phyloP scores from a whole-genome alignment of 2,797 vertebrate genomes.

The Hydrolagus colliei region DNA sequence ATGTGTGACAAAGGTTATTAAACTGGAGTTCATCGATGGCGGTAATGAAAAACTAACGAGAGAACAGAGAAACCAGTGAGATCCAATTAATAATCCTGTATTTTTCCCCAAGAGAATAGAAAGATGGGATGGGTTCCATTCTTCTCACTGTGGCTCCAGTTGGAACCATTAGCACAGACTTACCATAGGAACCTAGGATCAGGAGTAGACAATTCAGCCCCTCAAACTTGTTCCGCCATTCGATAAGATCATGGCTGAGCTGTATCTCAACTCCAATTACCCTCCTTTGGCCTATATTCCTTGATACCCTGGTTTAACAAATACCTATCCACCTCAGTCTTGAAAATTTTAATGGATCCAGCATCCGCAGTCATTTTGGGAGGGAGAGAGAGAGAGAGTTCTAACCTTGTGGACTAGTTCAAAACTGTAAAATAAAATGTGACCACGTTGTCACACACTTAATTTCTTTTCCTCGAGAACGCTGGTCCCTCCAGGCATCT shows the following conservation, averaged over 20 bases:
- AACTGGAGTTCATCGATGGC: background rate
- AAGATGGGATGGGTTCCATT: background rate
- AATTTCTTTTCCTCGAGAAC: background rate
- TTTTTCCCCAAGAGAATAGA: background rate
- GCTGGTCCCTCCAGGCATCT: background rate
- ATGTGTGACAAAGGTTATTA: background rate
- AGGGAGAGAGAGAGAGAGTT: too few relatives aligned
- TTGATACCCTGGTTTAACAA: too few relatives aligned
- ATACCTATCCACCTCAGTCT: too few relatives aligned
- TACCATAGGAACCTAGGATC: too few relatives aligned
- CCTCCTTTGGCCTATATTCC: too few relatives aligned
- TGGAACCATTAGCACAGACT: background rate
- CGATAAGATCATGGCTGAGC: too few relatives aligned
- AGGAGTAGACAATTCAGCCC: too few relatives aligned
- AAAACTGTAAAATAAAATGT: background rate
- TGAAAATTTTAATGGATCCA: too few relatives aligned
- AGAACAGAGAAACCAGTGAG: background rate
- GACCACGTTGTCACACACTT: background rate
- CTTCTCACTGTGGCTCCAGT: background rate
- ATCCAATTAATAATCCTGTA: background rate
- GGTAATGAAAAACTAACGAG: constrained; percentile 12
- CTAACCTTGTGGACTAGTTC: background rate
- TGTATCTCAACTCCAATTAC: too few relatives aligned
- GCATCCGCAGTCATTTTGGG: too few relatives aligned
- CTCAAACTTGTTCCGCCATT: too few relatives aligned